Evolutionary conservation across 92 coral and sea anemone species (phyloP), one percentile per base, ranked within the genome.

Genomic region (Palythoa caribaeorum): DNA sequence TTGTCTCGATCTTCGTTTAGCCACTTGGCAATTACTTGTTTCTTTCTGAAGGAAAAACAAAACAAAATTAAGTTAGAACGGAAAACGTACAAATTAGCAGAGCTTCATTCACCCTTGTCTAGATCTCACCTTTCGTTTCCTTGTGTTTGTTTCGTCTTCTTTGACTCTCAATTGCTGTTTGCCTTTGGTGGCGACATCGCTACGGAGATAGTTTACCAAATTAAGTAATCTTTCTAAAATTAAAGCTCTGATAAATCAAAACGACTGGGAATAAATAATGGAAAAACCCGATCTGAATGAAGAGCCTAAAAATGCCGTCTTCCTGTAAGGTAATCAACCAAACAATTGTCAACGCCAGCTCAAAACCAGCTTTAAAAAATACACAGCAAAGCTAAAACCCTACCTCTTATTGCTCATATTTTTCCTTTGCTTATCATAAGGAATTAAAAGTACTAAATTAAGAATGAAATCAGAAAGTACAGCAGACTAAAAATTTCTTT

Each of bases 71-170:
- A 63, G 37, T 52, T 68, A 28, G 38, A 53, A 15, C 40, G 28
- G 12, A 59, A 13, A 50, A 2, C 87, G 5, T 2, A 14, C 59
- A 84, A 92, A 44, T 44, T 44, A 11, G n/a, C 1, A 5, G 14
- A 65, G 72, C 68, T 57, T 39, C 14, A 17, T 40, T 39, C 38
- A 55, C 50, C 13, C 5, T 38, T 19, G 28, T 28, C 28, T 28
- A 28, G 28, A 17, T 74, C 90, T 89, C 78, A 75, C 94, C 94
- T 88, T 92, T 85, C 94, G 83, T 88, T 92, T 92, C 85, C 89
- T 79, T 40, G 87, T 79, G 79, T 75, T 79, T 47, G 92, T 28
- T 76, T 92, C 94, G 60, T 79, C 89, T 63, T 53, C 89, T 51
- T 75, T 74, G 57, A 62, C 70, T 65, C 84, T 88, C 89, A 92